phyloP scores from a whole-genome alignment of 2,888 invertebrate genomes.

The Hirtodrosophila trivittata region DNA sequence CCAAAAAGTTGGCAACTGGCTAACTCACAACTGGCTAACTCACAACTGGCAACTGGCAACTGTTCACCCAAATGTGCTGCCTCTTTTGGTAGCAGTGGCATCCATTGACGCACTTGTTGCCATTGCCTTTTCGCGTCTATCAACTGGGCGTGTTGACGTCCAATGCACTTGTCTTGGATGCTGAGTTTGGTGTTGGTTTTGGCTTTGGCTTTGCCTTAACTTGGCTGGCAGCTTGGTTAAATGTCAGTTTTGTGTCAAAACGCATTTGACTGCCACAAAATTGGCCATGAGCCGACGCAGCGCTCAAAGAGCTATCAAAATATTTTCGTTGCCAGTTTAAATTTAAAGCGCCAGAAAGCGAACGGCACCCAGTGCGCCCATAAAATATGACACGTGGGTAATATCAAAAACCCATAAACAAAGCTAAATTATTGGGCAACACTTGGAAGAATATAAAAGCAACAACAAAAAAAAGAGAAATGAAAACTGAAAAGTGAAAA shows the following conservation, averaged over 20 bases:
- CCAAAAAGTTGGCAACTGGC: slow-evolving; percentile 36
- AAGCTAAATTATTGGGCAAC: slow-evolving; percentile 68
- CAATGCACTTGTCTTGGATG: slow-evolving; percentile 42
- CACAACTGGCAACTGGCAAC: slow-evolving; percentile 24
- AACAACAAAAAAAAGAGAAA: slow-evolving; percentile 2
- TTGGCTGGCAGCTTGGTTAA: slow-evolving; percentile 74
- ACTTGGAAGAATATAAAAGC: slow-evolving; percentile 51
- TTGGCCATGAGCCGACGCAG: slow-evolving; percentile 32
- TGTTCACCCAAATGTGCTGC: slow-evolving; percentile 59
- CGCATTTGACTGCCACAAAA: slow-evolving; percentile 52
- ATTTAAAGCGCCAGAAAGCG: slow-evolving; percentile 34
- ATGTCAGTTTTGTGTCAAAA: slow-evolving; percentile 81
- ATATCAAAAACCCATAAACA: slow-evolving; percentile 71
- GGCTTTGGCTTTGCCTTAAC: slow-evolving; percentile 41
- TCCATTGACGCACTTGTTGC: slow-evolving; percentile 72
- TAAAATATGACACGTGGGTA: slow-evolving; percentile 73
- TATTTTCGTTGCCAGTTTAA: slow-evolving; percentile 48
- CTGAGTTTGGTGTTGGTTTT: slow-evolving; percentile 12
- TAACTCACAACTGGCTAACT: slow-evolving; percentile 6
- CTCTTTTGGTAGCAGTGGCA: slow-evolving; percentile 61
- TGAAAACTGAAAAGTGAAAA: background rate
- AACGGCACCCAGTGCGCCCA: slow-evolving; percentile 32
- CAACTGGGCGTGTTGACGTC: slow-evolving; percentile 48
- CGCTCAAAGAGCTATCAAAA: slow-evolving; percentile 51
- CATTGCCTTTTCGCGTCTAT: slow-evolving; percentile 35